Percentiles rank a stretch among this genome's conserved stretches.
phyloP scores from a whole-genome alignment of 2,797 vertebrate genomes.

The Picus viridis region DNA sequence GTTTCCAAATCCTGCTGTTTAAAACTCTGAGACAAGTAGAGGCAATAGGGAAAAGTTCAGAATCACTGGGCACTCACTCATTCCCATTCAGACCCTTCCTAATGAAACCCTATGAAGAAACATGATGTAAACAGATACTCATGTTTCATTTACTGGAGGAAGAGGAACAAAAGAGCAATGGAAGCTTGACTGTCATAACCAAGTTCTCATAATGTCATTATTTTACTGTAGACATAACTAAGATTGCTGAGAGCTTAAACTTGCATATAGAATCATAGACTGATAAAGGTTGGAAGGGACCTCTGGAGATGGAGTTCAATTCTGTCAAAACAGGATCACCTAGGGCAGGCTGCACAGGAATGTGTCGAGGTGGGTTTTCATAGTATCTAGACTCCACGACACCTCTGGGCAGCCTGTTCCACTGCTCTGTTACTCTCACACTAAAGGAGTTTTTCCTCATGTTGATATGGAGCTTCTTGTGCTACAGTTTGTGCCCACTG shows the following conservation, averaged over 20 bases:
- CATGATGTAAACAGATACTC: not conserved
- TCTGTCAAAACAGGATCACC: too few relatives aligned
- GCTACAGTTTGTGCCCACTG: too few relatives aligned
- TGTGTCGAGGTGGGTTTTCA: too few relatives aligned
- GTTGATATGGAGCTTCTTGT: too few relatives aligned
- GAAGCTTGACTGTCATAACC: not conserved
- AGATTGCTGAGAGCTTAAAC: not conserved
- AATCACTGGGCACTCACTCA: not conserved
- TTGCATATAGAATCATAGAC: not conserved
- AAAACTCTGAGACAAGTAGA: not conserved
- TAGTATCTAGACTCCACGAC: too few relatives aligned
- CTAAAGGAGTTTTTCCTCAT: too few relatives aligned
- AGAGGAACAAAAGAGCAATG: not conserved
- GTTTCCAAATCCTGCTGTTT: not conserved
- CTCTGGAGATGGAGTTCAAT: too few relatives aligned
- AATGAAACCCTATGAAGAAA: not conserved
- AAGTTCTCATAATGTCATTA: not conserved
- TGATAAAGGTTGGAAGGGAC: too few relatives aligned
- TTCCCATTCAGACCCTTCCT: not conserved
- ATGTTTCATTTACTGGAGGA: not conserved
- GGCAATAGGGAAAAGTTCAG: not conserved
- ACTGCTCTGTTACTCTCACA: too few relatives aligned
- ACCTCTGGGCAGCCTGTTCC: too few relatives aligned
- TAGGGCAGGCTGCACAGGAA: too few relatives aligned
- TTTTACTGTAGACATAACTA: not conserved